Evolutionary conservation across 2,888 invertebrate genomes (phyloP).

Genomic region (Choristoneura rosaceana): DNA sequence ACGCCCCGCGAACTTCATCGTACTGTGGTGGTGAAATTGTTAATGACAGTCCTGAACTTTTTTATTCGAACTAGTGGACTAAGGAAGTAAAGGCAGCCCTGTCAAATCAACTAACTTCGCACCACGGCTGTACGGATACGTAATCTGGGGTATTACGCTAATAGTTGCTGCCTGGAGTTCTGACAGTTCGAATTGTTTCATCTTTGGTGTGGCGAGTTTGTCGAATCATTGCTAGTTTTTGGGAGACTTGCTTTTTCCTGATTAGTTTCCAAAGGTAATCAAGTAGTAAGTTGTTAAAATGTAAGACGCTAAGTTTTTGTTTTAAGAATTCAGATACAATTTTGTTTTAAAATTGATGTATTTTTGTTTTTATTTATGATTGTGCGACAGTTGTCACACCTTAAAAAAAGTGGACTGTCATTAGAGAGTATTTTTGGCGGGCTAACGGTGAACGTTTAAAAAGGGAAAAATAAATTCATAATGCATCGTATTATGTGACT

Average conservation of each 20-base stretch:
- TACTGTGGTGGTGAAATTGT: no score
- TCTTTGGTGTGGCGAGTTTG: background rate
- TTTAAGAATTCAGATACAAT: no score
- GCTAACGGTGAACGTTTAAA: no score
- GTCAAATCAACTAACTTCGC: conserved; percentile 8
- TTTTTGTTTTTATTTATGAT: no score
- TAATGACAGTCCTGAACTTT: background rate
- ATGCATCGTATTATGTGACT: no score
- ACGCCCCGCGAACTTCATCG: no score
- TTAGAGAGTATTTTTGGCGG: no score
- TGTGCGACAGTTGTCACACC: no score
- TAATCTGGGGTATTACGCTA: conserved; percentile 21
- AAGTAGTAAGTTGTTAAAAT: background rate
- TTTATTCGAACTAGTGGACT: background rate
- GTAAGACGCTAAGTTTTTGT: no score
- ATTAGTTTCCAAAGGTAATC: background rate
- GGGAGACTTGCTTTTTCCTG: background rate
- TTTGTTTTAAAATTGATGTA: no score
- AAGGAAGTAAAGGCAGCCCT: conserved; percentile 11
- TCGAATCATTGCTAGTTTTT: background rate
- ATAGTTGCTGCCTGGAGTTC: conserved; percentile 5
- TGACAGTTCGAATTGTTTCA: conserved; percentile 23
- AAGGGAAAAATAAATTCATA: no score
- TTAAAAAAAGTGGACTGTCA: no score
- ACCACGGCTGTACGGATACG: background rate